A percentile compares a stretch with the other conserved stretches of the same genome.
Evolutionary conservation across 2,113 vertebrate genomes (phyloP).

Genomic region (Petrocephalus microphthalmus): DNA sequence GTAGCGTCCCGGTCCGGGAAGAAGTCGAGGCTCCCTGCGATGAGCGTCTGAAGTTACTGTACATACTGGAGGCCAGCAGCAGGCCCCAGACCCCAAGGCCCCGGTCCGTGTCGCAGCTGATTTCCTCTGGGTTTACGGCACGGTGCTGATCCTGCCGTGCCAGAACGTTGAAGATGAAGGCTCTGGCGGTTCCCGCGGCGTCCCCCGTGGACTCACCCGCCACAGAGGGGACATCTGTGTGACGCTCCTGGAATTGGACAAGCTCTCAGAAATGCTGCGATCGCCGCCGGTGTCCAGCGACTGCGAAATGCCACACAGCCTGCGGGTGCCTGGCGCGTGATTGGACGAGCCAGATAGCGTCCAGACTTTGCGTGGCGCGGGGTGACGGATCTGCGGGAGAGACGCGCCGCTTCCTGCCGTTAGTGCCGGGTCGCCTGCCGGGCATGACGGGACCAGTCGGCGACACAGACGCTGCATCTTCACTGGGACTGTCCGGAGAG

Average conservation of each 20-base stretch:
- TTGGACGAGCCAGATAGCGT: not conserved
- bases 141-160: not conserved
- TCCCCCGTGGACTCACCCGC: not conserved
- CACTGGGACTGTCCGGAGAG: conserved; percentile 37
- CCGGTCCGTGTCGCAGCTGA: not conserved
- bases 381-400: not conserved
- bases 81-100: not conserved
- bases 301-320: not conserved
- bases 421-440: not conserved
- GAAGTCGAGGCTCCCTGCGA: not conserved
- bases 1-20: not conserved
- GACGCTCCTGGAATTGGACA: not conserved
- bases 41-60: not conserved
- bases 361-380: not conserved
- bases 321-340: not conserved
- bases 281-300: not conserved
- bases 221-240: not conserved
- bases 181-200: not conserved
- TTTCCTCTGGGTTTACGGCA: not conserved
- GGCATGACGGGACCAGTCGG: conserved; percentile 21
- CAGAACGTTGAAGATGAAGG: not conserved
- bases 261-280: not conserved
- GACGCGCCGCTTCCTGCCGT: not conserved
- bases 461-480: conserved; percentile 54
- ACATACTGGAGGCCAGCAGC: not conserved